Evolutionary conservation across 2,888 invertebrate species (phyloP), one percentile per base, ranked within the genome.

Genomic region (Noctua pronuba): DNA sequence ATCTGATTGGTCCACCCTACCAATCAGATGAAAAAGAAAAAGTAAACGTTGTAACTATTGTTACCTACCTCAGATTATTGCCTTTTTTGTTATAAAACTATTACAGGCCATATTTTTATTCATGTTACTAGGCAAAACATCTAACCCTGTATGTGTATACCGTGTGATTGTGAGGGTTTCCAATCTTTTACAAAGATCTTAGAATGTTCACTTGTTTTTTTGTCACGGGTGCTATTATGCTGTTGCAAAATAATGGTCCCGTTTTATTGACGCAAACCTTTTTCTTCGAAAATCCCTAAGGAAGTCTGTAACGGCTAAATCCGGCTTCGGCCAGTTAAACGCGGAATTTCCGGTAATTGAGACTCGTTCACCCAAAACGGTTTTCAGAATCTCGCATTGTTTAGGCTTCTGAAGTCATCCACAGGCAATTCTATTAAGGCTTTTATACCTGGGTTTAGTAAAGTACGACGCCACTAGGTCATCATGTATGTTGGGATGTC

Each of bases 271-370:
- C 60, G 72, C 83, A 79, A 86, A 85, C 82, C 79, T 79, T 89
- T 90, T 90, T 87, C 87, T 90, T 87, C 73, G 74, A 77, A 86
- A 88, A 87, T 89, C 91, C 85, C 89, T 73, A 70, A 88, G 85
- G 89, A 80, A 85, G 86, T 58, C 75, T 67, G 75, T 75, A 81
- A 66, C 77, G 81, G 74, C 70, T 80, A 84, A 88, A 86, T 87
- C 87, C 88, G 88, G 78, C 84, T 85, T 86, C 87, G 85, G 86
- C 86, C 86, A 86, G 88, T 89, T 90, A 89, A 90, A 90, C 84
- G 86, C 89, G 85, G 87, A 89, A 87, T 90, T 89, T 90, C 90
- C 89, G 87, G 92, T 92, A 91, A 92, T 91, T 91, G 92, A 91
- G 89, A 90, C 88, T 87, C 88, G 85, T 88, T 90, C 89, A 86